Evolutionary conservation across 2,888 invertebrate species (phyloP), one percentile per base, ranked within the genome.

Genomic region (Mylabris sibirica): DNA sequence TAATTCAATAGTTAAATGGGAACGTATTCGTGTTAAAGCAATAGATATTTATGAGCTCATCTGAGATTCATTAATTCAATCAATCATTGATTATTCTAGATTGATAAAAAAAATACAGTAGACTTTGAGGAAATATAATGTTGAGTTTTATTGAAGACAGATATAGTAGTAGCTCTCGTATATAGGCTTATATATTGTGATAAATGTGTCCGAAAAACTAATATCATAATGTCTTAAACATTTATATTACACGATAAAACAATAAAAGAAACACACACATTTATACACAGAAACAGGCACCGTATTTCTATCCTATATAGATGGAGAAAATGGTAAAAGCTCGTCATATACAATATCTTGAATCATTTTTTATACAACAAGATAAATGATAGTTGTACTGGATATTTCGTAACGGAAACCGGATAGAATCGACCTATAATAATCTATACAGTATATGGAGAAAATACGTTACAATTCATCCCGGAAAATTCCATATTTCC

Each of bases 191-290:
- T 11, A 12, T 53, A n/a, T 17, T 20, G 3, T 53, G 53, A 53
- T 53, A 53, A 53, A 53, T 53, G 53, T 53, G 53, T 53, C 12
- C 22, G 14, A 22, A 22, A 22, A 53, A 22, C 53, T 53, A 53
- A 53, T 53, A 53, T 20, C 44, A 53, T 53, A 53, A 44, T 44
- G 44, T 44, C n/a, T 12, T 22, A 12, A 3, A 53, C 53, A 53
- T 53, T 53, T 53, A 53, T 53, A 20, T 49, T 4, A 9, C 8
- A 53, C 22, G 12, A 53, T 22, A 6, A 53, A 53, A 53, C 53
- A 53, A 53, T 11, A 1, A 9, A 22, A 53, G 53, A 53, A 53
- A 20, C n/a, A n/a, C n/a, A n/a, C n/a, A n/a, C n/a, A n/a, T n/a
- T n/a, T n/a, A n/a, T n/a, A n/a, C n/a, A n/a, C n/a, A n/a, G n/a